phyloP scores from a whole-genome alignment of 2,797 vertebrate species.

The Chloroceryle inda region DNA sequence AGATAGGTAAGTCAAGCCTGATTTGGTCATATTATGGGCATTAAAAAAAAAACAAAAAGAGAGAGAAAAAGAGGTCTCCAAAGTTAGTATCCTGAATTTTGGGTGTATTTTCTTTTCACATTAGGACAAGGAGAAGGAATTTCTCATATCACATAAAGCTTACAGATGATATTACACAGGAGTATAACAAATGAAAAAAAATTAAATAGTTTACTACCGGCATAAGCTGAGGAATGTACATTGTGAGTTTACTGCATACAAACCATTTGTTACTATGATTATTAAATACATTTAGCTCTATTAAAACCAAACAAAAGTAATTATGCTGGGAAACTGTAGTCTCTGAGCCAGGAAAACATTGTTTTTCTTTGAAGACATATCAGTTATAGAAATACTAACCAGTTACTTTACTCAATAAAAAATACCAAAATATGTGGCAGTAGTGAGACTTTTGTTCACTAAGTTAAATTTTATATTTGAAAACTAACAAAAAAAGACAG shows the following conservation, averaged over 20 bases:
- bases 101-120: background rate
- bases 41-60: background rate
- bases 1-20: background rate
- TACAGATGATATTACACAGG: background rate
- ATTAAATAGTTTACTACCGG: background rate
- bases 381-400: background rate
- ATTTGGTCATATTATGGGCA: background rate
- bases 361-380: background rate
- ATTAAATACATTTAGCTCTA: background rate
- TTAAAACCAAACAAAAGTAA: background rate
- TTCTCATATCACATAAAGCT: background rate
- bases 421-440: background rate
- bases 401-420: background rate
- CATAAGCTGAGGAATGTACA: background rate
- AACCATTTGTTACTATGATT: background rate
- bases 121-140: background rate
- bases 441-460: background rate
- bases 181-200: background rate
- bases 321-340: background rate
- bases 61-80: background rate
- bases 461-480: background rate
- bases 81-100: background rate
- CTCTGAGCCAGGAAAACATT: background rate
- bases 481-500: background rate
- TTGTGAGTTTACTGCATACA: background rate